Base-by-base conservation (phyloP, 2,113 vertebrate genomes). In the Pollimyrus isidori region DNA sequence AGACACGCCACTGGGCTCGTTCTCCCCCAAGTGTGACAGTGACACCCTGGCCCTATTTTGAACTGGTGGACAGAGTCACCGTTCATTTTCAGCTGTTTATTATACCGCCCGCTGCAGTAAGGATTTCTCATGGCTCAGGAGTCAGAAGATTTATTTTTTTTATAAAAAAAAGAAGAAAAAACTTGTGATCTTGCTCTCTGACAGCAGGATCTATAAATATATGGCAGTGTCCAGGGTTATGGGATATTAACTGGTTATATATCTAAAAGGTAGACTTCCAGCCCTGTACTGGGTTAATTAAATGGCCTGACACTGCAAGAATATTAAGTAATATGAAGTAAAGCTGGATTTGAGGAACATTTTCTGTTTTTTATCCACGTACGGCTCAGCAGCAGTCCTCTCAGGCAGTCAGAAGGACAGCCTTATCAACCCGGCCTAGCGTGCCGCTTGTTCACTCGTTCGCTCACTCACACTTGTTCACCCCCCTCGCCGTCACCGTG, bases 321-420 rank as follows among this genome's bases (percentile, higher is more conserved):
- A 84, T 84, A 21, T 84, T 45, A 84, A 23, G 45, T n/a, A 48
- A 84, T 84, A 84, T 48, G 48, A 84, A 84, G 45, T 84, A 84
- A 84, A 13, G 45, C 45, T 46, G 48, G 9, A 46, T 84, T 80
- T 39, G 1, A 19, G 62, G 9, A 30, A 30, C n/a, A 30, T 69
- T 13, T 69, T 30, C 62, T 1, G 26, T 69, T 69, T 30, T 69
- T 30, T 13, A 69, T 26, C 62, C 10, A 69, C 4, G n/a, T 69
- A 13, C 3, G 3, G 62, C 26, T 26, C 35, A 0, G 35, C 73
- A 42, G 13, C n/a, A 17, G 7, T 80, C 30, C 35, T 42, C 73
- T 42, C 73, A 17, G 73, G 26, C 69, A 76, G 15, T 76, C 69
- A 76, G 30, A 39, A 35, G 69, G 73, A 42, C 73, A 42, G 73